Evolutionary conservation across 2,797 vertebrate genomes (phyloP).

Genomic region (Podarcis siculus): DNA sequence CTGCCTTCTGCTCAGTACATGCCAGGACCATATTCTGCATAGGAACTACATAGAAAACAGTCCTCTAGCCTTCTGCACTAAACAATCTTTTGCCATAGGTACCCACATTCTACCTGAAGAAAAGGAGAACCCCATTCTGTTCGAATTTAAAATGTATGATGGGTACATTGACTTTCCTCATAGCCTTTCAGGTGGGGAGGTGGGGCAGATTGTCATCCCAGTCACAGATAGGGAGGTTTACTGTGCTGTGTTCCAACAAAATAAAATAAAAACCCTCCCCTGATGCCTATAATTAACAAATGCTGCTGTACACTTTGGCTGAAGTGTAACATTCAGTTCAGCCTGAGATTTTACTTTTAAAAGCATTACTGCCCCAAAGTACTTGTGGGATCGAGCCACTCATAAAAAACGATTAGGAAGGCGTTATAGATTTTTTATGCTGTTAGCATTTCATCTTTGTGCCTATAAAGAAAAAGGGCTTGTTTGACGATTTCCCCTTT

Average conservation of each 20-base stretch:
- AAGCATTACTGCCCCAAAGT: neutral
- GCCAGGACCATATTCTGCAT: neutral
- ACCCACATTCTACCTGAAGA: neutral
- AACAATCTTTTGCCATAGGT: neutral
- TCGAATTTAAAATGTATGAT: no score
- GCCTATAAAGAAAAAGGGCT: neutral
- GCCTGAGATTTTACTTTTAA: neutral
- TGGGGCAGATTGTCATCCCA: neutral
- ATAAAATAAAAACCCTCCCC: no score
- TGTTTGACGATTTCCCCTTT: slow-evolving; percentile 22
- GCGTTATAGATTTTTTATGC: neutral
- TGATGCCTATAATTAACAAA: neutral
- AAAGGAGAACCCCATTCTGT: neutral
- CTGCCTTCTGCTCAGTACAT: neutral
- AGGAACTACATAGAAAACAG: neutral
- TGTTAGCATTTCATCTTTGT: neutral
- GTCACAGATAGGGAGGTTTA: neutral
- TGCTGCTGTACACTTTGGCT: neutral
- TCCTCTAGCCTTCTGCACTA: neutral
- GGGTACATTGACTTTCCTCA: no score
- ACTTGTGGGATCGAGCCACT: no score
- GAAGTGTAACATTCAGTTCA: neutral
- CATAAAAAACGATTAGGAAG: neutral
- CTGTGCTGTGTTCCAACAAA: no score
- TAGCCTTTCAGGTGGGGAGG: neutral